Evolutionary conservation across 2,113 vertebrate species (phyloP), one percentile per base, ranked within the genome.

Genomic region (Xenopus borealis): DNA sequence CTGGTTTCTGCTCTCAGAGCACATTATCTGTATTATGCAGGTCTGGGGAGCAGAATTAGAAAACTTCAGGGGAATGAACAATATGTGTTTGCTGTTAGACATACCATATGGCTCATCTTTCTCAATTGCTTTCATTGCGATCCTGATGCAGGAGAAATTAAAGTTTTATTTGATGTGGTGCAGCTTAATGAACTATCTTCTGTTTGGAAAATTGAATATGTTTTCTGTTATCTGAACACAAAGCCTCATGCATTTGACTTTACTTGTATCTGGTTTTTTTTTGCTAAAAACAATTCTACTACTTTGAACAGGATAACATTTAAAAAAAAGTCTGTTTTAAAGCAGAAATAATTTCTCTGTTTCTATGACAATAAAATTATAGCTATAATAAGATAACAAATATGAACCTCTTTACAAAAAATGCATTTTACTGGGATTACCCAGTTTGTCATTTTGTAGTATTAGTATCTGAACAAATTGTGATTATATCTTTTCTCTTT

Each of bases 171-270:
- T 93, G 91, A 92, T 92, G 91, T 93, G 91, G 91, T 88, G 90
- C 89, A 86, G 92, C 90, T 92, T 93, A 92, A 92, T 92, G 91
- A 93, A 93, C 91, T 92, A 89, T 93, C 91, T 93, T 92, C 91
- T 92, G 90, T 92, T 93, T 92, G 91, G 91, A 93, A 93, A 93
- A 92, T 92, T 92, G 91, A 92, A 92, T 93, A 93, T 93, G 91
- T 91, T 93, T 93, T 88, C 91, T 92, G 90, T 93, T 92, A 91
- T 92, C 91, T 92, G 91, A 93, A 89, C 88, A 86, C 88, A 87
- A 89, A 88, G 88, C 91, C 88, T 91, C 87, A 86, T 84, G 90
- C 87, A 90, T 88, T 88, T 85, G 87, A 85, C 85, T 91, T 88
- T 89, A 88, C 91, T 89, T 91, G 91, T 92, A 89, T 92, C 90